phyloP scores from a whole-genome alignment of 2,113 vertebrate genomes.

The Ibidorhyncha struthersii region DNA sequence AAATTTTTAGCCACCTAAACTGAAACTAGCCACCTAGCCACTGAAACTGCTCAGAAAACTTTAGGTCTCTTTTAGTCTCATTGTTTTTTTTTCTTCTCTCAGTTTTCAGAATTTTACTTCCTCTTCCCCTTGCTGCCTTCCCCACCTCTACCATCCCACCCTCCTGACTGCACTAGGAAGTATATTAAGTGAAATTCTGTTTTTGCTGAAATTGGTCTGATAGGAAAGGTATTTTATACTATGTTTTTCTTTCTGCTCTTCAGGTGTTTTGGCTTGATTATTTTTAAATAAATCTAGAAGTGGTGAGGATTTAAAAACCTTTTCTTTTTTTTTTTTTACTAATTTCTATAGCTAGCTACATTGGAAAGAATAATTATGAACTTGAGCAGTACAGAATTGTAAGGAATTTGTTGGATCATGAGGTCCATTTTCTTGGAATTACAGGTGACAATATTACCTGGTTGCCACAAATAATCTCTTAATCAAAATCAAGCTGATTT shows the following conservation, averaged over 20 bases:
- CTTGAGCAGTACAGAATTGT: not conserved
- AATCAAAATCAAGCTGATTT: not conserved
- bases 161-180: not conserved
- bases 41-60: not conserved
- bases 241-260: not conserved
- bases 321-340: not conserved
- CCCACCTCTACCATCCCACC: not conserved
- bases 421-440: not conserved
- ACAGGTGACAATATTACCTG: fast-evolving
- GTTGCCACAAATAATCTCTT: not conserved
- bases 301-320: not conserved
- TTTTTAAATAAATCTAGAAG: not conserved
- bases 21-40: too few species aligned
- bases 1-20: not conserved
- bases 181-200: not conserved
- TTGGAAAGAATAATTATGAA: slow-evolving; percentile 32
- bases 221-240: not conserved
- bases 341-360: not conserved
- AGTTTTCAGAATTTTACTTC: not conserved
- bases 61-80: not conserved
- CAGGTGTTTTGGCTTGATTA: not conserved
- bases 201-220: not conserved
- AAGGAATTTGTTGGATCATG: not conserved
- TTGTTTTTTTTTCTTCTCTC: not conserved
- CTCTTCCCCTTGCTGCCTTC: not conserved